Evolutionary conservation across 2,888 invertebrate genomes (phyloP).

Genomic region (Dugesia japonica): DNA sequence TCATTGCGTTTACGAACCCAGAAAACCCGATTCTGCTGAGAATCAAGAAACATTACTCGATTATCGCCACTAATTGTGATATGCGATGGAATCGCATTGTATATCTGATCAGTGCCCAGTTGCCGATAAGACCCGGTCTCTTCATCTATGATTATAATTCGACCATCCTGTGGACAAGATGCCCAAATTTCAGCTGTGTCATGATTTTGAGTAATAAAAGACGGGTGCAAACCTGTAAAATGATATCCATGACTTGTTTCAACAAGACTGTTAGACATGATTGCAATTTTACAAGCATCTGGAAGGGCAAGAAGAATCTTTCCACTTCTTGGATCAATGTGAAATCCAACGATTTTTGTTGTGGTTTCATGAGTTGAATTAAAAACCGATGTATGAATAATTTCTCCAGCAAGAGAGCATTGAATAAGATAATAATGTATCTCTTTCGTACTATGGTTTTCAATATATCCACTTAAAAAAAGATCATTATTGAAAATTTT

Average conservation of each 20-base stretch:
- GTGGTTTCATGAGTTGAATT: neutral
- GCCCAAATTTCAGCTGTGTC: slow-evolving; percentile 25
- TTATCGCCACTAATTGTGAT: slow-evolving; percentile 21
- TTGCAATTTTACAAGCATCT: slow-evolving; percentile 20
- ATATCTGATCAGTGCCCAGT: slow-evolving; percentile 25
- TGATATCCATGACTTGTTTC: slow-evolving; percentile 21
- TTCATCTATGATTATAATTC: slow-evolving; percentile 22
- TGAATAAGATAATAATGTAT: slow-evolving; percentile 20
- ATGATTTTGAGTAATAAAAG: slow-evolving; percentile 24
- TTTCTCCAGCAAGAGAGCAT: slow-evolving; percentile 13
- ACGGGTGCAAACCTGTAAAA: slow-evolving; percentile 21
- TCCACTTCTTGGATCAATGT: slow-evolving; percentile 24
- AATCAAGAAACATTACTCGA: slow-evolving; percentile 27
- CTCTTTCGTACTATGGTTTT: neutral
- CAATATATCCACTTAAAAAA: slow-evolving; percentile 21
- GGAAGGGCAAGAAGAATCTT: slow-evolving; percentile 25
- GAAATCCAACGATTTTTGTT: slow-evolving; percentile 13
- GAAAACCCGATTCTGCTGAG: slow-evolving; percentile 22
- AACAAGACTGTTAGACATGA: slow-evolving; percentile 10
- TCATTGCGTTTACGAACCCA: slow-evolving; percentile 28
- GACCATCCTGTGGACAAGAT: slow-evolving; percentile 27
- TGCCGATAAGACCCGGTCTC: slow-evolving; percentile 22
- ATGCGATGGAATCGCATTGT: slow-evolving; percentile 26
- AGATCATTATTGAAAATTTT: slow-evolving; percentile 7
- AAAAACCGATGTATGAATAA: neutral